phyloP scores from a whole-genome alignment of 2,888 invertebrate species.

The Penaeus monodon region DNA sequence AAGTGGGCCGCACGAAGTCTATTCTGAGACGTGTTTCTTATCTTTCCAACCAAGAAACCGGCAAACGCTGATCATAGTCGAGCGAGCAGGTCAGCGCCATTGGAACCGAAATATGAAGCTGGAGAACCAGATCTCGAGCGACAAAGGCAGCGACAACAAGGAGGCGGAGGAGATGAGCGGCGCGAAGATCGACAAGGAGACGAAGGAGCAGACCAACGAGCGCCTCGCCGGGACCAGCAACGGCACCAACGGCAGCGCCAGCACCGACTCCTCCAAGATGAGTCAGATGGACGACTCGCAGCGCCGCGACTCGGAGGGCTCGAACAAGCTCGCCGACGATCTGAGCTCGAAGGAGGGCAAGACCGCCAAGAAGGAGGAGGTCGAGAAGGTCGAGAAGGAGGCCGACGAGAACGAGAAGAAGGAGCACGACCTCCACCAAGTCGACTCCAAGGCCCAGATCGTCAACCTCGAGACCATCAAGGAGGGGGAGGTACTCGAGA shows the following conservation, averaged over 20 bases:
- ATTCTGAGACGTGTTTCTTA: too few species aligned
- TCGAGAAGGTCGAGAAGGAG: constrained; percentile 3
- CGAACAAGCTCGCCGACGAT: constrained; percentile 29
- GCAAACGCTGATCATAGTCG: too few species aligned
- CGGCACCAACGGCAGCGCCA: not conserved
- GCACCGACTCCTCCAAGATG: not conserved
- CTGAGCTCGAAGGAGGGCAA: constrained; percentile 27
- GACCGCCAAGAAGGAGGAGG: not conserved
- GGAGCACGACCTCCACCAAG: constrained; percentile 10
- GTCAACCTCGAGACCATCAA: constrained; percentile 55
- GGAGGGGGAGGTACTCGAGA: constrained; percentile 58
- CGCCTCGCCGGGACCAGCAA: constrained; percentile 43
- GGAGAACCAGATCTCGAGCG: constrained; percentile 49
- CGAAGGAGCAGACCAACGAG: constrained; percentile 44
- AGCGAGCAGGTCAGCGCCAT: too few species aligned
- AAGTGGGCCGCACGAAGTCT: too few species aligned
- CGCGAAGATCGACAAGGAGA: constrained; percentile 34
- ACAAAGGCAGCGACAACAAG: constrained; percentile 34
- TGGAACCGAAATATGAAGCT: constrained; percentile 30
- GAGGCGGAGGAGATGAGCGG: constrained; percentile 24
- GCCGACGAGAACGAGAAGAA: not conserved
- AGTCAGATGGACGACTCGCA: not conserved
- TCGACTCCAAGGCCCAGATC: constrained; percentile 35
- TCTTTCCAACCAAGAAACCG: too few species aligned
- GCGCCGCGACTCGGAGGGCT: not conserved